Evolutionary conservation across 2,888 invertebrate species (phyloP).

Genomic region (Sussaba pulchella): DNA sequence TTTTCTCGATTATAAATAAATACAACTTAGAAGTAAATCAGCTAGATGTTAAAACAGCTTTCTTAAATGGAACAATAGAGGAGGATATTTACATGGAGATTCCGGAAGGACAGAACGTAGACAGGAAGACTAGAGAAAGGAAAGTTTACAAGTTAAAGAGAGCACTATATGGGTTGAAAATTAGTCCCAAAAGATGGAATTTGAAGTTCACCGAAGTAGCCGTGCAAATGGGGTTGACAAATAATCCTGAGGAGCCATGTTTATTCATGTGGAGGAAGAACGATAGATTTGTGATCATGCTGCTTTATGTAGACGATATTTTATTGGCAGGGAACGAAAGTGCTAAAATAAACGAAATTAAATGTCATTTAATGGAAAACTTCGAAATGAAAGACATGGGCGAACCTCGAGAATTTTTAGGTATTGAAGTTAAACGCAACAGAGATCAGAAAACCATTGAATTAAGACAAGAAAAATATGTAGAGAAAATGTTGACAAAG

Average conservation of each 20-base stretch:
- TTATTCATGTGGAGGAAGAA: conserved; percentile 59
- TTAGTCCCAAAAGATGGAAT: conserved; percentile 68
- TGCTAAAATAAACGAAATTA: conserved; percentile 49
- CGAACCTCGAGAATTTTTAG: conserved; percentile 54
- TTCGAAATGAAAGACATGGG: conserved; percentile 64
- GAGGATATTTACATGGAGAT: conserved; percentile 54
- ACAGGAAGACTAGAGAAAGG: neutral
- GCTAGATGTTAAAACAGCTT: conserved; percentile 59
- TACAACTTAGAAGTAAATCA: conserved; percentile 47
- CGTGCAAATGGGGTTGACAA: conserved; percentile 32
- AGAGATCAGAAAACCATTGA: conserved; percentile 36
- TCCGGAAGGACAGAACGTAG: conserved; percentile 43
- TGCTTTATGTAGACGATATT: conserved; percentile 66
- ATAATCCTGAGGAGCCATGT: conserved; percentile 60
- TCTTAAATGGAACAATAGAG: conserved; percentile 50
- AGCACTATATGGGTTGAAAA: conserved; percentile 66
- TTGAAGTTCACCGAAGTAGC: conserved; percentile 63
- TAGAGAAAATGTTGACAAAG: conserved; percentile 31
- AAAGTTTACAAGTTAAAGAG: conserved; percentile 55
- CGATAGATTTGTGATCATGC: conserved; percentile 37
- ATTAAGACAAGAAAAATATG: conserved; percentile 44
- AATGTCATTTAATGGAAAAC: conserved; percentile 29
- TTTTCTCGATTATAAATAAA: conserved; percentile 53
- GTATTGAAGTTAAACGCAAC: conserved; percentile 46
- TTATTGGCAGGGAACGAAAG: conserved; percentile 55